Conservation (phyloP, 2,888 invertebrate genomes). For the Bombyx huttoni region DNA sequence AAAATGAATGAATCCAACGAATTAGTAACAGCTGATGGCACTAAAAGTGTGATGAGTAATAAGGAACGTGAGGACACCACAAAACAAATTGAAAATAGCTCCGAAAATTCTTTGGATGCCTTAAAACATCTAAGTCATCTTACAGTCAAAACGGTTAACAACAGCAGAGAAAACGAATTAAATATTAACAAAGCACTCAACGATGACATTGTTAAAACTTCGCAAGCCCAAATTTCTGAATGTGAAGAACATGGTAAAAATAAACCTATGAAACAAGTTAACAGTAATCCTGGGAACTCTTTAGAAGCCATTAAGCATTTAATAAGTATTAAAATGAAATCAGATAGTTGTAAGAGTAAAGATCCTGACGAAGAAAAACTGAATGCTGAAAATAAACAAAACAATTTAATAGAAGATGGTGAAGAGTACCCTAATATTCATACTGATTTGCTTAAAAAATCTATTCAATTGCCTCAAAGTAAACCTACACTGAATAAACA, state of each 20-base stretch:
- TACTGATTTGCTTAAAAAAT: not conserved
- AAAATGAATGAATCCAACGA: too few species aligned
- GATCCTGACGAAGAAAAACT: not conserved
- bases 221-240: not conserved
- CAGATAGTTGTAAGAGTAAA: not conserved
- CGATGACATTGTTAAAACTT: not conserved
- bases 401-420: not conserved
- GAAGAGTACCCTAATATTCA: not conserved
- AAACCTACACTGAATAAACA: not conserved
- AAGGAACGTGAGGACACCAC: not conserved
- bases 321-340: not conserved
- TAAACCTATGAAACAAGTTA: not conserved
- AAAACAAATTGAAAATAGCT: constrained; percentile 3
- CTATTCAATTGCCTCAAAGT: not conserved
- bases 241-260: not conserved
- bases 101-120: constrained; percentile 7
- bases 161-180: constrained; percentile 1
- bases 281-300: not conserved
- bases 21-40: not conserved
- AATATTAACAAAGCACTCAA: not conserved
- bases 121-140: constrained; percentile 15
- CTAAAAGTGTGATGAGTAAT: not conserved
- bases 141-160: constrained; percentile 5
- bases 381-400: not conserved
- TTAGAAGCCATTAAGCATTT: not conserved